Base-by-base conservation (phyloP, 2,888 invertebrate genomes). In the Synanthedon tipuliformis region DNA sequence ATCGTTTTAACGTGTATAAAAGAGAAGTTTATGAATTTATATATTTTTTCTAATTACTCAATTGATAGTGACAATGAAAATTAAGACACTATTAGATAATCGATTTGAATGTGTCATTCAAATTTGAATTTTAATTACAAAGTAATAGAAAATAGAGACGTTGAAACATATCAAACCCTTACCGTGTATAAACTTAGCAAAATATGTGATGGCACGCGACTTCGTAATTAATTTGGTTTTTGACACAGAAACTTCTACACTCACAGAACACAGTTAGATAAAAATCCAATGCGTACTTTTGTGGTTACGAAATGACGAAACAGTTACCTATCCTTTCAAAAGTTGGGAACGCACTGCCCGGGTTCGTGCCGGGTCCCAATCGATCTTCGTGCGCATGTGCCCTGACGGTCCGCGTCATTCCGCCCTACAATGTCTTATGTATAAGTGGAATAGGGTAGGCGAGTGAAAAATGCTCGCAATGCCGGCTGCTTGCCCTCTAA, bases 351-450 rank as follows among this genome's bases (percentile, higher is more conserved):
- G 71, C 74, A 84, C 85, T 81, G 82, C 71, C 81, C 70, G 75
- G 81, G 79, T 63, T 63, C 68, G 72, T 73, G 76, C 69, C 66
- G 70, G 59, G 58, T 57, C 53, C 62, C 64, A 73, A 85, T 87
- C 86, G 84, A 85, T 86, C 68, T 76, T 41, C 66, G 62, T 78
- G 81, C 87, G 87, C 87, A 81, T 71, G 78, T 72, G 68, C 69
- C 63, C 53, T 75, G 54, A 70, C 61, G 62, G 60, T 69, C 67
- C 71, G 73, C 81, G 77, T 74, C 78, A 75, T 67, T 64, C 68
- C 71, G 64, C 73, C 76, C 73, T 77, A 69, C 84, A 85, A 81
- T 83, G 84, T 86, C 85, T 84, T 86, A 83, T 85, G 85, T 85
- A 83, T 81, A 76, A 78, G 73, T 68, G 71, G 70, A 71, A 73